Percentiles rank a stretch among this genome's conserved stretches.
These are phyloP conservation scores for Rhyacophila evoluta DNA, from an alignment of 2,888 invertebrate genomes.

Conservation along the genomic window DNA sequence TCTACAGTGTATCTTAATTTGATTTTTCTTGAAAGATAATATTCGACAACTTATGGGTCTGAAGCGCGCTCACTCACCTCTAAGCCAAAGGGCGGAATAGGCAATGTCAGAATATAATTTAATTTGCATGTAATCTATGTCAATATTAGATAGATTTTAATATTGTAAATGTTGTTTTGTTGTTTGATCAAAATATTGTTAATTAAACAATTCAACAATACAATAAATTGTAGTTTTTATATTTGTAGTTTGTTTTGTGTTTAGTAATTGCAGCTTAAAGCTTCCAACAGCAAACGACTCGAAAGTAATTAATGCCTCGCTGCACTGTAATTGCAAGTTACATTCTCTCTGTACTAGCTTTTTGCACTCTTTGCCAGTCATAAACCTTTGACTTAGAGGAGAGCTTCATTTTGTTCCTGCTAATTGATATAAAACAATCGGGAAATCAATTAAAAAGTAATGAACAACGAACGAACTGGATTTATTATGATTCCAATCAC, in stretches of 20 bases:
- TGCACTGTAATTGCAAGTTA: conserved; percentile 12
- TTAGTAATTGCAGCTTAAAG: neutral
- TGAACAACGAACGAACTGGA: neutral
- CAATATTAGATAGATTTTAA: too few species aligned
- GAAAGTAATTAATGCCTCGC: conserved; percentile 5
- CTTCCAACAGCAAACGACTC: conserved; percentile 10
- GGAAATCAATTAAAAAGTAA: conserved; percentile 13
- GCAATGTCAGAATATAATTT: too few species aligned
- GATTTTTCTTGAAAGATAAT: too few species aligned
- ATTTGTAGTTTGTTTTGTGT: neutral
- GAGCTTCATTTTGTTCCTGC: conserved; percentile 8
- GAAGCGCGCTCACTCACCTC: too few species aligned
- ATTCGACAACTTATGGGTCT: too few species aligned
- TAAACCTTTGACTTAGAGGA: conserved; percentile 9
- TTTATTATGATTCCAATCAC: neutral
- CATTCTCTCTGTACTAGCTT: conserved; percentile 2
- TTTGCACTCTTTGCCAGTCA: conserved; percentile 16
- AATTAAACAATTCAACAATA: neutral
- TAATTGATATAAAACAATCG: conserved; percentile 19
- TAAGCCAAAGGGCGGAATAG: too few species aligned
- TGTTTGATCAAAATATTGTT: too few species aligned
- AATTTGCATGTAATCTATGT: too few species aligned
- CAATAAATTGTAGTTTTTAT: neutral
- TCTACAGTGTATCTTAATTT: too few species aligned
- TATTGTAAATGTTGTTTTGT: too few species aligned